Percentiles rank a stretch among this genome's conserved stretches.
Conservation (phyloP, 2,113 vertebrate genomes). For the Oncorhynchus keta region DNA sequence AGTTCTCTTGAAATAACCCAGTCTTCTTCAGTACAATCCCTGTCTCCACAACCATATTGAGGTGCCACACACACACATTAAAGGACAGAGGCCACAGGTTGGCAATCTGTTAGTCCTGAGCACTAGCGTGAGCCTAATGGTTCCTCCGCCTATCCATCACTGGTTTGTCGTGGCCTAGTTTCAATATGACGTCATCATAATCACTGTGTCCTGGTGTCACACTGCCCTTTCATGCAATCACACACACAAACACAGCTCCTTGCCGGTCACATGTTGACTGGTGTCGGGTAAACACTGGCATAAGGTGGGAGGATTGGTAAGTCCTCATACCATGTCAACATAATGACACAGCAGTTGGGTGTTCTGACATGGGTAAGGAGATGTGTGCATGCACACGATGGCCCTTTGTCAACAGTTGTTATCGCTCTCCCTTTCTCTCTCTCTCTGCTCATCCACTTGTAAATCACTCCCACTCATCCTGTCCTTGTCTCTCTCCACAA, state of each 20-base stretch:
- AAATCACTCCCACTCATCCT: background rate
- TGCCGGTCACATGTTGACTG: conserved; percentile 45
- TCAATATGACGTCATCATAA: background rate
- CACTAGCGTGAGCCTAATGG: background rate
- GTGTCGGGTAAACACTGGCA: conserved; percentile 36
- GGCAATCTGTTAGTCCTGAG: background rate
- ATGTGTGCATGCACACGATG: background rate
- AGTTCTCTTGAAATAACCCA: conserved; percentile 37
- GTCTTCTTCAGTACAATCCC: conserved; percentile 27
- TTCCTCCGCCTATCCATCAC: background rate
- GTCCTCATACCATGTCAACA: background rate
- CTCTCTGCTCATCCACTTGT: background rate
- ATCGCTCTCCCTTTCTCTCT: background rate
- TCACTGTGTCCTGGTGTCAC: background rate
- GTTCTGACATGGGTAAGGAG: background rate
- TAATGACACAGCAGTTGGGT: background rate
- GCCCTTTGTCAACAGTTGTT: conserved; percentile 1
- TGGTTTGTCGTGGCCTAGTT: background rate
- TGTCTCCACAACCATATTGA: background rate
- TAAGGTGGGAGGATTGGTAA: background rate
- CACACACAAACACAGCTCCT: conserved; percentile 4
- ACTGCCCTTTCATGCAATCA: conserved; percentile 12
- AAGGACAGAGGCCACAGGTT: background rate
- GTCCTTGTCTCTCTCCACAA: background rate
- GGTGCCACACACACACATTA: background rate